phyloP scores from a whole-genome alignment of 2,888 invertebrate genomes.

The Dolichomitus sp. region DNA sequence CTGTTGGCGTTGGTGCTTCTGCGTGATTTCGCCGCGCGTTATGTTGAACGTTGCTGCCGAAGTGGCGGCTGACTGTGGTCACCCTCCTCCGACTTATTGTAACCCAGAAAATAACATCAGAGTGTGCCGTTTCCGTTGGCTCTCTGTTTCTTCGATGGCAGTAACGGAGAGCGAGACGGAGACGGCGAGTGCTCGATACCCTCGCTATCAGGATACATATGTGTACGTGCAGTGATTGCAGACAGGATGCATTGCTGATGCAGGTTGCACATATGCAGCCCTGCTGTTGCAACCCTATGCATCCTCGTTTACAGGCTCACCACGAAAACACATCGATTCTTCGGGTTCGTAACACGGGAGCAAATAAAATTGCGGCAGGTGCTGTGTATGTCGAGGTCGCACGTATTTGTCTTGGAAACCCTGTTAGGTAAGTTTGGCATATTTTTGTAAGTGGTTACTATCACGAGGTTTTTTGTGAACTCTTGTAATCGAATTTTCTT shows the following conservation, averaged over 20 bases:
- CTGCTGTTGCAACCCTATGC: slow-evolving; percentile 13
- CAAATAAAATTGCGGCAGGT: slow-evolving; percentile 59
- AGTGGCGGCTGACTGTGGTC: slow-evolving; percentile 63
- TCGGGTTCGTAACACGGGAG: slow-evolving; percentile 33
- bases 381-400: slow-evolving; percentile 40
- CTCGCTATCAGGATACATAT: slow-evolving; percentile 19
- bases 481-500: background rate
- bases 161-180: slow-evolving; percentile 5
- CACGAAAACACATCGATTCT: slow-evolving; percentile 46
- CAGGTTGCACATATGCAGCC: slow-evolving; percentile 32
- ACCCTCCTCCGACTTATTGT: slow-evolving; percentile 69
- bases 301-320: slow-evolving; percentile 29
- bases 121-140: slow-evolving; percentile 4
- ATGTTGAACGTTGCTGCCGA: slow-evolving; percentile 12
- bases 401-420: slow-evolving; percentile 33
- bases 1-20: slow-evolving; percentile 46
- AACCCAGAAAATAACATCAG: slow-evolving; percentile 66
- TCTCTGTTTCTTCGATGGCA: slow-evolving; percentile 17
- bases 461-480: background rate
- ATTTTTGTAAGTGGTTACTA: background rate
- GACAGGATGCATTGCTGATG: slow-evolving; percentile 38
- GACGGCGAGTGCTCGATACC: slow-evolving; percentile 10
- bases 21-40: slow-evolving; percentile 18
- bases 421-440: background rate
- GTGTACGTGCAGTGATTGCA: slow-evolving; percentile 53